Base-by-base conservation (phyloP, 1,140 invertebrate species). In the Geopemphigus sp. region DNA sequence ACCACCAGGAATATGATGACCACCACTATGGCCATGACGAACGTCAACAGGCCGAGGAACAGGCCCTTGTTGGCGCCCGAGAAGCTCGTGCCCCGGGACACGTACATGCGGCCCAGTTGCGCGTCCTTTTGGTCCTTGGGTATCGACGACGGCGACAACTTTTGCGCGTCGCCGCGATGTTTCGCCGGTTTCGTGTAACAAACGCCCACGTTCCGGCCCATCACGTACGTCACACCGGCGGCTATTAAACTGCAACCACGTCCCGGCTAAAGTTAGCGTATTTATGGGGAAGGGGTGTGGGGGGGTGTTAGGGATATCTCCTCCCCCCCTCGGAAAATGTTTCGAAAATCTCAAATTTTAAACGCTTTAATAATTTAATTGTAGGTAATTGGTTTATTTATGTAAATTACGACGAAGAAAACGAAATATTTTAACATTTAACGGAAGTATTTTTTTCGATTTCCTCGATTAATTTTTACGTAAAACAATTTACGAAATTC, bases 1-100 rank as follows among this genome's bases (percentile, higher is more conserved):
- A 90, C 88, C 10, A 90, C 89, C 47, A 90, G 86, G 83, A 90
- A 90, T 22, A 90, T 89, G n/a, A 90, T 87, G 14, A 90, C 86
- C 8, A 90, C 88, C 4, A 91, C 89, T 32, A 90, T 88, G 0
- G 88, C 88, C 5, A 87, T 86, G 0, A 90, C 89, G 81, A 91
- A 86, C 66, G 89, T 88, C 0, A 91, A 84, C 4, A 91, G 86
- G 0, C 90, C 90, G 0, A 90, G 83, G 81, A 90, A 90, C 4
- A 91, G 84, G 5, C 90, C 90, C 83, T 89, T 90, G 83, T 88
- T 88, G 11, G 89, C 88, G 4, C 87, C 87, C 19, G 74, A 78
- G 24, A 78, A 78, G 19, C 74, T 78, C 39, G 50, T 24, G 3
- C 74, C 74, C 17, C 45, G 45, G 0, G 74, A 78, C 57, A 78